Evolutionary conservation across 2,797 vertebrate species (phyloP), one percentile per base, ranked within the genome.

Genomic region (Lacerta viridis): DNA sequence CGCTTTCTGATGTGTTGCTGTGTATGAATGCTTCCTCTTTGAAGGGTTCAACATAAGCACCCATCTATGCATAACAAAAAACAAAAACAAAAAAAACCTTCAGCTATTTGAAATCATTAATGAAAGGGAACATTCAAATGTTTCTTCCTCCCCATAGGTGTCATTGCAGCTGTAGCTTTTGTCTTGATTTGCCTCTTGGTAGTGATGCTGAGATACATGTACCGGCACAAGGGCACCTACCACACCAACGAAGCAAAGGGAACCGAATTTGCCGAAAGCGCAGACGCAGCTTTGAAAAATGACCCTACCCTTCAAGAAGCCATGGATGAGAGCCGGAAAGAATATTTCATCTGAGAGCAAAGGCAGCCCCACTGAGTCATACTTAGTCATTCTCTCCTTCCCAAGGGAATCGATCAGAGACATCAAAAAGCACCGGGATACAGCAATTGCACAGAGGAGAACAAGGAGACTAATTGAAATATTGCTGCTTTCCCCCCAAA

Each of bases 181-280:
- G 95, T 98, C 83, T 92, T 98, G 10, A 46, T 98, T 72, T 95
- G 96, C 88, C 86, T 97, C 2, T 61, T 96, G 2, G 39, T 95
- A 0, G 87, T 98, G 91, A 77, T 98, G 91, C 89, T 98, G 1
- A 94, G 96, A 46, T 97, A 96, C 90, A 69, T 96, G 91, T 97
- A 95, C 95, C 95, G 97, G 90, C 97, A 98, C 18, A 98, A 98
- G 93, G 98, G 99, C 88, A 98, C 97, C 0, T 99, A 99, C 92
- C 92, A 94, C 93, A 99, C 98, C 93, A 97, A 98, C 0, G 98
- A 99, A 95, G 96, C 90, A 87, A 98, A 98, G 88, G 97, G 97
- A 29, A 96, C 97, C 0, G 97, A 98, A 91, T 98, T 97, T 7
- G 96, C 96, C 0, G 97, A 97, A 86, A 98, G 95, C 0, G 97